A percentile compares a stretch with the other conserved stretches of the same genome.
phyloP scores from a whole-genome alignment of 1,140 invertebrate species.

The Arctopsyche grandis region DNA sequence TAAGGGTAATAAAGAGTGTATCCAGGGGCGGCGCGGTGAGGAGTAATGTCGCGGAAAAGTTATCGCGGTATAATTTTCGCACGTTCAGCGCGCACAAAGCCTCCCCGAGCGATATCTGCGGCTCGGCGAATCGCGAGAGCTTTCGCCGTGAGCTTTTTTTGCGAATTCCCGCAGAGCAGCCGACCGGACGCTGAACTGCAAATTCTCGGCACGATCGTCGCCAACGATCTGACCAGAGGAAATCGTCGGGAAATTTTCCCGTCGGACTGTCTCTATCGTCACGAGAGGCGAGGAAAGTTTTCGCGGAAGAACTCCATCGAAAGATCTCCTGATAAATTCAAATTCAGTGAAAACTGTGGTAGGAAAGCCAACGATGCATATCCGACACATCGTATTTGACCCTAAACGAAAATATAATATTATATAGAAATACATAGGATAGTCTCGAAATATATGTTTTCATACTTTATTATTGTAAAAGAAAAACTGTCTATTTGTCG shows the following conservation, averaged over 20 bases:
- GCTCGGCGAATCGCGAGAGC: no score
- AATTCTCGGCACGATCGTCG: slow-evolving; percentile 30
- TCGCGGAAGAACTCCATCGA: not conserved
- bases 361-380: no score
- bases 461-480: no score
- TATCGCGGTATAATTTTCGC: slow-evolving; percentile 8
- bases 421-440: no score
- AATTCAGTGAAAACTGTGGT: no score
- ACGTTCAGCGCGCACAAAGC: not conserved
- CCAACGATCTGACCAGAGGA: not conserved
- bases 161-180: not conserved
- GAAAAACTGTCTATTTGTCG: no score
- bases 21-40: not conserved
- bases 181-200: not conserved
- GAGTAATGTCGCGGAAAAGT: slow-evolving; percentile 48
- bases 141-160: not conserved
- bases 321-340: no score
- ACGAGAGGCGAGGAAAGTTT: not conserved
- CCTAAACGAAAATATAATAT: no score
- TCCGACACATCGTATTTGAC: no score
- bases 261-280: not conserved
- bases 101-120: no score
- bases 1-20: slow-evolving; percentile 21
- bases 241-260: slow-evolving; percentile 7
- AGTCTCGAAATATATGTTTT: no score